Percentiles rank a stretch among this genome's conserved stretches.
Conservation (phyloP, 53 echinoderm and acorn worm genomes). For the Patiria pectinifera region DNA sequence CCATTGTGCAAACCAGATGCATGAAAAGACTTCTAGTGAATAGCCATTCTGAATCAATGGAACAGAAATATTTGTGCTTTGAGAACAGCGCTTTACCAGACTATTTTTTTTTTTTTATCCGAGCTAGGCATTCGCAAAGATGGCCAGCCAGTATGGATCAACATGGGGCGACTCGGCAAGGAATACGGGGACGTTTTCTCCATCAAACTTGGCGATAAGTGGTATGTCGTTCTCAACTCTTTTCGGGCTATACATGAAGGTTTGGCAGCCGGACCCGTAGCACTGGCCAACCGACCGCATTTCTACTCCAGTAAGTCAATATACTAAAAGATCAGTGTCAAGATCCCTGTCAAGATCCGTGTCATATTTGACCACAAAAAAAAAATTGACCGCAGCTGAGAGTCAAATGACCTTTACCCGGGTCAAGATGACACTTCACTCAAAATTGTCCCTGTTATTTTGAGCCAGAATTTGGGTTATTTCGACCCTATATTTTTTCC, state of each 20-base stretch:
- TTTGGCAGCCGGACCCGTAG: not conserved
- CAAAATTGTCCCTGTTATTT: too few relatives aligned
- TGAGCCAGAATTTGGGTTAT: too few relatives aligned
- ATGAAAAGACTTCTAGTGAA: too few relatives aligned
- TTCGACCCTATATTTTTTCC: too few relatives aligned
- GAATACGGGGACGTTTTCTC: slow-evolving; percentile 55
- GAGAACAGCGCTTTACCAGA: not conserved
- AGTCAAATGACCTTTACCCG: too few relatives aligned
- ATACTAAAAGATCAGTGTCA: not conserved
- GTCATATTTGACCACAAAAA: too few relatives aligned
- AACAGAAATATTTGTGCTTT: too few relatives aligned
- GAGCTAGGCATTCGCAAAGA: slow-evolving; percentile 3
- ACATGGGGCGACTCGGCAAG: slow-evolving; percentile 24
- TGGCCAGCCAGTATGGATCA: slow-evolving; percentile 21
- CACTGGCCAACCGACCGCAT: slow-evolving; percentile 29
- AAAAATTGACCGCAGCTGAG: too few relatives aligned
- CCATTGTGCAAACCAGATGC: too few relatives aligned
- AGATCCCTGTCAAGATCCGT: too few relatives aligned
- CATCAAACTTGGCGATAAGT: slow-evolving; percentile 40
- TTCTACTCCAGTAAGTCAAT: slow-evolving; percentile 52
- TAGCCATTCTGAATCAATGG: too few relatives aligned
- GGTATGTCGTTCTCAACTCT: slow-evolving; percentile 52
- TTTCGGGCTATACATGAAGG: slow-evolving; percentile 30
- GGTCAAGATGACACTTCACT: too few relatives aligned
- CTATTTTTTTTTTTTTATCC: not conserved